Evolutionary conservation across 2,888 invertebrate species (phyloP).

Genomic region (Geophilus truncorum): DNA sequence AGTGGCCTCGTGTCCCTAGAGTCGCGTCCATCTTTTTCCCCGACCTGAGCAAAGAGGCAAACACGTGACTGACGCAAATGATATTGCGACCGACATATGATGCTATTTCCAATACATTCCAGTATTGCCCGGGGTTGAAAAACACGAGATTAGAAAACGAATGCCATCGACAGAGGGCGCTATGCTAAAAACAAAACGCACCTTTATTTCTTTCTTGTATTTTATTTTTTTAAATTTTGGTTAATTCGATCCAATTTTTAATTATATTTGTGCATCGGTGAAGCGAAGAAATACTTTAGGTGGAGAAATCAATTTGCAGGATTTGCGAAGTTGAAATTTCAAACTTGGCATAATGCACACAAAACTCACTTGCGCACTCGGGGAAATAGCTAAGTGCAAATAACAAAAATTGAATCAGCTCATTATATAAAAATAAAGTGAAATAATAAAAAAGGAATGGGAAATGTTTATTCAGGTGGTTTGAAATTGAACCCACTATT

Average conservation of each 20-base stretch:
- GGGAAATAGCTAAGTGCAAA: neutral
- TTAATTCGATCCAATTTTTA: neutral
- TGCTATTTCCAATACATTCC: neutral
- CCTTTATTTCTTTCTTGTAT: too few relatives aligned
- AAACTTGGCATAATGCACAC: neutral
- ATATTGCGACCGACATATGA: slow-evolving; percentile 1
- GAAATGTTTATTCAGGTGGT: too few relatives aligned
- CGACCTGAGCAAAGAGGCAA: too few relatives aligned
- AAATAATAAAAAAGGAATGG: too few relatives aligned
- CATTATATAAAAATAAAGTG: neutral
- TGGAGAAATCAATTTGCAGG: neutral
- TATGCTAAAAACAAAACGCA: too few relatives aligned
- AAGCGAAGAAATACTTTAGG: too few relatives aligned
- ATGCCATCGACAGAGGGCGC: too few relatives aligned
- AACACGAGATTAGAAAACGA: too few relatives aligned
- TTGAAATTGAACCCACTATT: too few relatives aligned
- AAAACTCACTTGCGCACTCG: neutral
- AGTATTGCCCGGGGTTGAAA: too few relatives aligned
- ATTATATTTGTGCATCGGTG: neutral
- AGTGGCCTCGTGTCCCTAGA: neutral
- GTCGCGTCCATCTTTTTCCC: neutral
- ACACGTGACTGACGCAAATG: slow-evolving; percentile 10
- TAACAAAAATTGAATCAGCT: neutral
- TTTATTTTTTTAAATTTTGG: neutral
- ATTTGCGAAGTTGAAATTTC: neutral